Evolutionary conservation across 2,797 vertebrate species (phyloP), one percentile per base, ranked within the genome.

Genomic region (Argentina silus): DNA sequence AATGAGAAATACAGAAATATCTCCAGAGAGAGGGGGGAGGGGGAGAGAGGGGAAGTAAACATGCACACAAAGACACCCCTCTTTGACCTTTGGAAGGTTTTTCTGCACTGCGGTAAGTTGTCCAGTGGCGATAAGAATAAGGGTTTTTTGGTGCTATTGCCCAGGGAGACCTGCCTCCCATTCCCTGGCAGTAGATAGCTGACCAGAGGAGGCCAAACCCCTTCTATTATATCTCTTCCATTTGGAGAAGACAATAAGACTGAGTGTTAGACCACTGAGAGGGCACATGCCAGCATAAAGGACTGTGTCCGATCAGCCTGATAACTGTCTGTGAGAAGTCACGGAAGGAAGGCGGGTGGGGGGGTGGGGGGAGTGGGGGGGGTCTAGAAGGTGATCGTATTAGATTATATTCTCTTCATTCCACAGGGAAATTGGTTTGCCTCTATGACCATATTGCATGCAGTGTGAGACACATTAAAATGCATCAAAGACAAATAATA

Each of bases 71-170:
- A 91, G 83, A 86, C 82, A 84, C 89, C 81, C 86, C 87, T 84
- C 78, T 91, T 90, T 93, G 90, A 93, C 92, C 93, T 93, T 93
- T 91, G 72, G 69, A 80, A 85, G 83, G 79, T 84, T 83, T 89
- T 78, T 80, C 72, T 80, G 70, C 63, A 11, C 71, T 78, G 81
- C 66, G 74, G 84, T 82, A 83, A 87, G 87, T 91, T 89, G 88
- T 92, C 86, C 88, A 81, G 88, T 82, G 82, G 87, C 81, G 91
- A 93, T 93, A 93, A 93, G 90, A 91, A 86, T 92, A 93, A 92
- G 92, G 90, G 90, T 88, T 90, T 92, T 83, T 92, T 83, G 84
- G 87, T 68, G 67, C 83, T 75, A 44, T 67, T 81, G 88, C 83
- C 89, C 76, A 2, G 78, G 75, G 91, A 86, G 86, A 89, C 80